Evolutionary conservation across 2,797 vertebrate species (phyloP).

Genomic region (Artibeus lituratus): DNA sequence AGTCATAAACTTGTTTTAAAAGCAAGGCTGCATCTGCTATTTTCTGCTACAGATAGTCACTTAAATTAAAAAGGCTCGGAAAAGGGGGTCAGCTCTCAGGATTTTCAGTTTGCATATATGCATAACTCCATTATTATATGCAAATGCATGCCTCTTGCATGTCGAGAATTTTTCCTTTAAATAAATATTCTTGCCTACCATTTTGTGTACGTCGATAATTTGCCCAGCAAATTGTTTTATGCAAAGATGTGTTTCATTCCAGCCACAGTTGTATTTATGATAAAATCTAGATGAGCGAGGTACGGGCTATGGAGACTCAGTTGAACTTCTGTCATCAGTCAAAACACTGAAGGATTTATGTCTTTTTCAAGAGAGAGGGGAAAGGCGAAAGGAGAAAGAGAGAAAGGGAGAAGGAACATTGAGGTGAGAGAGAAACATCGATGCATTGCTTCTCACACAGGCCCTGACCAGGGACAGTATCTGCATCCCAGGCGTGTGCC

Average conservation of each 20-base stretch:
- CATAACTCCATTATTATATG: constrained; percentile 39
- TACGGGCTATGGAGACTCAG: not conserved
- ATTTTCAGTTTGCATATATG: constrained; percentile 30
- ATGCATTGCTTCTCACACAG: not conserved
- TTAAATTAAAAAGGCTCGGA: not conserved
- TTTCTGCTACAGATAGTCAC: not conserved
- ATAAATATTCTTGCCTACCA: constrained; percentile 34
- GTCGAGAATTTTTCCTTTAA: not conserved
- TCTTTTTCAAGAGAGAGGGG: not conserved
- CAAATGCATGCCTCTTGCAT: not conserved
- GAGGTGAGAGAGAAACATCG: not conserved
- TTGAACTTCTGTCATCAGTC: not conserved
- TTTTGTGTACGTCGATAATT: constrained; percentile 35
- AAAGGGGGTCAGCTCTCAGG: not conserved
- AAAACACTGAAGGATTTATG: not conserved
- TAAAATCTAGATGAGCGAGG: not conserved
- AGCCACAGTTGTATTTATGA: not conserved
- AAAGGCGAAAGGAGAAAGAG: not conserved
- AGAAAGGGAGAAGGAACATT: not conserved
- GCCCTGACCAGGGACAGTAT: no score
- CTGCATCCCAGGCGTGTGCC: no score
- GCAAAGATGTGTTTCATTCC: not conserved
- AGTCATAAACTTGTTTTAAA: not conserved
- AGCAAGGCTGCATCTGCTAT: not conserved
- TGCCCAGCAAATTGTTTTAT: constrained; percentile 3